phyloP scores from a whole-genome alignment of 2,113 vertebrate species.

The Quiscalus mexicanus region DNA sequence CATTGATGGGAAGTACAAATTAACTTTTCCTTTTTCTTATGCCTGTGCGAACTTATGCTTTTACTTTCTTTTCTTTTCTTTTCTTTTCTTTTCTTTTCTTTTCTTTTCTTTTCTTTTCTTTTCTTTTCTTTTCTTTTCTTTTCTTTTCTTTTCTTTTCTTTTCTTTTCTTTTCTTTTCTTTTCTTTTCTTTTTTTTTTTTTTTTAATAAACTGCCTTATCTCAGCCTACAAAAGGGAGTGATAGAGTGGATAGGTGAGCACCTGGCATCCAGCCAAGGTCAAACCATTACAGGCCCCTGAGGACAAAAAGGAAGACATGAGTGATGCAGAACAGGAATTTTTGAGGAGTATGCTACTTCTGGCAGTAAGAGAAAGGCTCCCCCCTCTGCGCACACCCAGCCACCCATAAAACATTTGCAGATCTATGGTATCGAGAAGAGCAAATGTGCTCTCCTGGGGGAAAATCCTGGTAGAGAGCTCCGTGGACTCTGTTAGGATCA shows the following conservation, averaged over 20 bases:
- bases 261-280: background rate
- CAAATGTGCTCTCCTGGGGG: background rate
- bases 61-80: fast-evolving
- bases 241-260: background rate
- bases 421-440: fast-evolving
- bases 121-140: too few species aligned
- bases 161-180: fast-evolving
- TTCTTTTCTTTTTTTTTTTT: too few species aligned
- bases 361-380: background rate
- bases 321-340: background rate
- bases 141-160: too few species aligned
- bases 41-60: fast-evolving
- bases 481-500: fast-evolving
- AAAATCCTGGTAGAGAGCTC: background rate
- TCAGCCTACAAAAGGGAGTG: background rate
- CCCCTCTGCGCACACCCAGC: too few species aligned
- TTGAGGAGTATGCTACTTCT: background rate
- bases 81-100: too few species aligned
- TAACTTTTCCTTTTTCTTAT: background rate
- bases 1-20: fast-evolving
- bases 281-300: background rate
- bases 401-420: background rate
- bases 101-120: too few species aligned
- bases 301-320: background rate
- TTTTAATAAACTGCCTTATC: background rate